Base-by-base conservation (phyloP, 2,888 invertebrate species). In the Sesamia inferens region DNA sequence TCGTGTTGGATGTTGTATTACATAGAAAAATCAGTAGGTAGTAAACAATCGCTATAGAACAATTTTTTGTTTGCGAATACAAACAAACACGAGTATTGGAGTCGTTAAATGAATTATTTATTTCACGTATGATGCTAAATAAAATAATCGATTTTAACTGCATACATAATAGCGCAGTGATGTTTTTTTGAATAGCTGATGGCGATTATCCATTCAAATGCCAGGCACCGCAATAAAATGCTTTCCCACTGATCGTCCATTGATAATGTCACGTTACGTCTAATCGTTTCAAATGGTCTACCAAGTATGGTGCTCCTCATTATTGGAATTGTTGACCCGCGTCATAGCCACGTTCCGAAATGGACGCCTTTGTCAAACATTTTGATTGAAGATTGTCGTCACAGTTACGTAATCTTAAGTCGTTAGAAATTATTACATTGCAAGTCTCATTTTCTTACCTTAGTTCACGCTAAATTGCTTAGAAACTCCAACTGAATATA, bases 61-160 rank as follows among this genome's bases (percentile, higher is more conserved):
- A 5, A 11, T 59, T 11, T 51, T 55, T 67, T 19, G 42, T 58
- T 71, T 57, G 47, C 57, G 16, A 81, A 64, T 39, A 57, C 39
- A 74, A 68, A 63, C 44, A 77, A 68, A 63, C 66, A 48, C 47
- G 48, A 48, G 44, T 61, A 63, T 62, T 59, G 61, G 22, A 44
- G 68, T 66, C 51, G 24, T 57, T 42, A 48, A 66, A 82, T 85
- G 69, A 78, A 84, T 85, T 68, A 85, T 82, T 78, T 80, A 85
- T 78, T 75, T 71, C 80, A 78, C 81, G 81, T 84, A 63, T 63
- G 68, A 75, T 68, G 75, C 65, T 78, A 72, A 84, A 78, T 72
- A 74, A 85, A 83, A 79, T 79, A 83, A 83, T 85, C 73, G 65
- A 66, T 82, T 82, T 75, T 58, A 73, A 72, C 74, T 74, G 79